These are phyloP conservation scores for Irena cyanogastra DNA, from an alignment of 2,113 vertebrate species.

Conservation along the genomic window DNA sequence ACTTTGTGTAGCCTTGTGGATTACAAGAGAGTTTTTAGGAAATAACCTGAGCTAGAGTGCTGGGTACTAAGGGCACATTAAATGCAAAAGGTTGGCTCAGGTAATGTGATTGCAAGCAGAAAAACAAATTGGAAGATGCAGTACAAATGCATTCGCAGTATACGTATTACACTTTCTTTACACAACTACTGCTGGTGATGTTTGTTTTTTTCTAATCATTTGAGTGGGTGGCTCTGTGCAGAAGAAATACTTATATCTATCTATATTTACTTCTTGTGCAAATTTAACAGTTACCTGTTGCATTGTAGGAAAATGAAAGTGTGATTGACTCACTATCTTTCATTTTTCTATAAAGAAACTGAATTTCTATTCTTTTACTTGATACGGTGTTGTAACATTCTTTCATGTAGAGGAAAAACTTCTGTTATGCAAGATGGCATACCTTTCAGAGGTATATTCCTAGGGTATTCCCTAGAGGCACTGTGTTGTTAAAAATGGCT, in stretches of 20 bases:
- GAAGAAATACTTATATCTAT: neutral
- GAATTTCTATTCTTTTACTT: neutral
- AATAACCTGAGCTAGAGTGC: neutral
- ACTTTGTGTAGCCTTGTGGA: neutral
- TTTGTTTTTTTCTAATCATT: neutral
- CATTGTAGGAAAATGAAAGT: neutral
- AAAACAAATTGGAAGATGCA: neutral
- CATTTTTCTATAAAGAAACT: neutral
- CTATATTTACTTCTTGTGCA: neutral
- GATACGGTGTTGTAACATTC: neutral
- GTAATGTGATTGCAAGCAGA: neutral
- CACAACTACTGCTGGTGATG: neutral
- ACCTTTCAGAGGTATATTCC: neutral
- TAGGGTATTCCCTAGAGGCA: neutral
- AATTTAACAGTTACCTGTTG: neutral
- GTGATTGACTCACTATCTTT: fast-evolving
- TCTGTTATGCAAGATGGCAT: neutral
- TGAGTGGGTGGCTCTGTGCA: neutral
- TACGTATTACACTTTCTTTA: neutral
- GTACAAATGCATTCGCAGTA: neutral
- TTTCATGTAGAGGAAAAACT: neutral
- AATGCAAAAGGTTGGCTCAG: neutral
- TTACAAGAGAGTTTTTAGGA: neutral
- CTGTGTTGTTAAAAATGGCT: neutral
- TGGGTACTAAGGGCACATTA: neutral